Conservation (phyloP, 2,797 vertebrate species). For the Xenentodon cancila region DNA sequence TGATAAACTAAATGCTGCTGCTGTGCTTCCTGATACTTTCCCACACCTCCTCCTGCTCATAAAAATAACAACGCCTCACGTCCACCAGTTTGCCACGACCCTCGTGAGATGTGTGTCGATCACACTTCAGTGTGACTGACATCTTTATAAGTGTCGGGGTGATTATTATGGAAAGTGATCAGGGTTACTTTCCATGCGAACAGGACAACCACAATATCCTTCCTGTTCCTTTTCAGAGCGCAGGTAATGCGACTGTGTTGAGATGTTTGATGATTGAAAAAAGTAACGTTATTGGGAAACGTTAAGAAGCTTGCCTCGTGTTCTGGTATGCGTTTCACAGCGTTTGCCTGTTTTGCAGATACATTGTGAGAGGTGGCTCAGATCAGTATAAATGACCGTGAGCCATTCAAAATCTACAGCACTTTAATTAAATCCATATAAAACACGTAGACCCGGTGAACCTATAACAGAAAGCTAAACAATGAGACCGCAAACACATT, state of each 20-base stretch:
- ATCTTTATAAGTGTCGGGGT: conserved; percentile 64
- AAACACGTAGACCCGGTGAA: conserved; percentile 44
- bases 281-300: background rate
- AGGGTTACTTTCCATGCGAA: conserved; percentile 80
- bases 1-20: conserved; percentile 4
- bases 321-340: too few relatives aligned
- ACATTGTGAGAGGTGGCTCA: too few relatives aligned
- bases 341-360: too few relatives aligned
- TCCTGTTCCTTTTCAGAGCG: conserved; percentile 75
- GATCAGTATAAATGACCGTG: background rate
- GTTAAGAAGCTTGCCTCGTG: too few relatives aligned
- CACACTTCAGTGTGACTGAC: conserved; percentile 40
- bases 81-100: conserved; percentile 51
- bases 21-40: conserved; percentile 16
- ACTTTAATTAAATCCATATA: conserved; percentile 60
- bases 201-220: conserved; percentile 84
- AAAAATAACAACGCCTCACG: too few relatives aligned
- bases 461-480: conserved; percentile 22
- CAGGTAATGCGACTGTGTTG: conserved; percentile 26
- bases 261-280: conserved; percentile 26
- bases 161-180: conserved; percentile 81
- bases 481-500: conserved; percentile 27
- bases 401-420: conserved; percentile 38
- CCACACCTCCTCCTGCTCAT: conserved; percentile 12
- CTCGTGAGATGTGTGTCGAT: conserved; percentile 60